Conservation (phyloP, 35 echinoderm and acorn worm genomes). For the Amphiura filiformis region DNA sequence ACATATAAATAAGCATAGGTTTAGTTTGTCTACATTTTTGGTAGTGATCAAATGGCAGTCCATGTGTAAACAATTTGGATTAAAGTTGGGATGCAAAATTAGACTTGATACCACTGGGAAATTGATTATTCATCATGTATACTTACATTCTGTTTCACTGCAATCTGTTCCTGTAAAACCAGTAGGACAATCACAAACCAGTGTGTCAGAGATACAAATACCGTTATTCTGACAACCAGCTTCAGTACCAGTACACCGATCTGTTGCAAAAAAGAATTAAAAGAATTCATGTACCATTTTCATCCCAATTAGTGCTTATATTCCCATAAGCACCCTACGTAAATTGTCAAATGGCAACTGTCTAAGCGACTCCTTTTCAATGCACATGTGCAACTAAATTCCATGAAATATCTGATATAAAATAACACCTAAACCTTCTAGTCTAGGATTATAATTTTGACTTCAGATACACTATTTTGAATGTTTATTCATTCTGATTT, state of each 20-base stretch:
- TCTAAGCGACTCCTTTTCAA: no score
- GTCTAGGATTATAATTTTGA: no score
- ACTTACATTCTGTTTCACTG: not conserved
- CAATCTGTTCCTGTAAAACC: not conserved
- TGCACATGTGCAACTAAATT: not conserved
- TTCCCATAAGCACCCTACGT: not conserved
- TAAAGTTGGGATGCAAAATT: not conserved
- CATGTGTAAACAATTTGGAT: not conserved
- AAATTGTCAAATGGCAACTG: no score
- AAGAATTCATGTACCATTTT: not conserved
- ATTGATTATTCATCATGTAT: not conserved
- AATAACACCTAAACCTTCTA: not conserved
- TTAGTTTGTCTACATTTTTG: not conserved
- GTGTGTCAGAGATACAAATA: not conserved
- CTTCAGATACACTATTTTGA: no score
- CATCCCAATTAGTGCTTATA: not conserved
- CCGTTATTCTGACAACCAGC: not conserved
- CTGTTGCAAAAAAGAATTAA: not conserved
- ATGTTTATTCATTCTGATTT: not conserved
- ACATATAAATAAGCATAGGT: not conserved
- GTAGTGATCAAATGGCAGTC: not conserved
- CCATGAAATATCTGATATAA: no score
- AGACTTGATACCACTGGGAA: no score
- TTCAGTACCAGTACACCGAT: not conserved
- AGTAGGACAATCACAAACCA: not conserved